Base-by-base conservation (phyloP, 2,113 vertebrate genomes). In the Orthochromis indermauri region DNA sequence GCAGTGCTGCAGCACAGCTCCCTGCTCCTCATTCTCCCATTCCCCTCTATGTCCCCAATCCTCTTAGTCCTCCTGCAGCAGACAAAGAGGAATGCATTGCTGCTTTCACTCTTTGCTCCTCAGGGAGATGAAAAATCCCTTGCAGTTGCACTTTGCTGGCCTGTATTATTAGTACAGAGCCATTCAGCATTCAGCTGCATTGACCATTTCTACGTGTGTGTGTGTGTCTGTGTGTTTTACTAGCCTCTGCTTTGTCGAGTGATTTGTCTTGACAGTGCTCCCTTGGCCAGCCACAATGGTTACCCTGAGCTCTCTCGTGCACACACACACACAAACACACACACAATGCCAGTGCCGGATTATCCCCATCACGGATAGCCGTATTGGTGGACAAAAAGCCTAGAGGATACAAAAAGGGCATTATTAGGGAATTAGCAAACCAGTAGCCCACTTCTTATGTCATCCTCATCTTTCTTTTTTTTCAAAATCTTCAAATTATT, bases 91-190 rank as follows among this genome's bases (percentile, higher is more conserved):
- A 78, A 88, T 84, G 92, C 88, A 49, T 91, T 93, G 81, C 89
- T 91, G 88, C 93, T 91, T 94, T 93, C 88, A 79, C 89, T 91
- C 88, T 90, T 80, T 45, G 81, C 85, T 91, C 95, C 87, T 88
- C 78, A 5, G 92, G 91, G 94, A 92, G 89, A 91, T 88, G 84
- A 94, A 93, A 91, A 93, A 93, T 90, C 88, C 93, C 88, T 90
- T 87, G 92, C 92, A 94, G 91, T 93, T 93, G 92, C 92, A 95
- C 94, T 95, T 95, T 94, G 86, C 91, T 83, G 86, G 88, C 86
- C 89, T 92, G 90, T 94, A 87, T 94, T 94, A 93, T 93, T 92
- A 93, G 84, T 45, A 71, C 80, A 66, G 86, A 91, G 79, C 88
- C 66, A 53, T 93, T 84, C 89, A 76, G 90, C 37, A 78, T 87